Conservation (phyloP, 30 jellyfish, hydroid and myxozoan genomes). For the Aurelia aurita region DNA sequence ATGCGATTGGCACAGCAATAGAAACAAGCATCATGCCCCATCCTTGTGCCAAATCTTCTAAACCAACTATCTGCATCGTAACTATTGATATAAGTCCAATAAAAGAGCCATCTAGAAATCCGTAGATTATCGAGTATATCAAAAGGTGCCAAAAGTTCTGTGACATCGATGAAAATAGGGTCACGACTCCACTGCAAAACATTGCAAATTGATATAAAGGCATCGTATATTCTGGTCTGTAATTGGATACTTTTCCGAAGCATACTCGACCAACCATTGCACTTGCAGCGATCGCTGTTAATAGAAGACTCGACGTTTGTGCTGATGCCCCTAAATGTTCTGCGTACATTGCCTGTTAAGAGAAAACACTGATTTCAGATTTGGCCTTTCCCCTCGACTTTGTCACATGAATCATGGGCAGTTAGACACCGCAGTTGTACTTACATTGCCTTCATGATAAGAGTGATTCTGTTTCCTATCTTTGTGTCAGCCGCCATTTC, state of each 20-base stretch:
- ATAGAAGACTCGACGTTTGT: slow-evolving; percentile 68
- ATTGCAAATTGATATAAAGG: slow-evolving; percentile 79
- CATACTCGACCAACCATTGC: slow-evolving; percentile 81
- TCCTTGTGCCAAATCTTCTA: slow-evolving; percentile 85
- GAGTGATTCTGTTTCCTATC: no score
- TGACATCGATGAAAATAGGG: slow-evolving; percentile 70
- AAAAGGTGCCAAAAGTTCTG: slow-evolving; percentile 79
- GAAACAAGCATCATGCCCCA: slow-evolving; percentile 88
- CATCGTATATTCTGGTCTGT: slow-evolving; percentile 47
- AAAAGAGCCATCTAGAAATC: slow-evolving; percentile 95
- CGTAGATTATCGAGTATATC: slow-evolving; percentile 78
- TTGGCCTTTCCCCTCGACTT: no score
- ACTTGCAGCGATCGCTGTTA: slow-evolving; percentile 77
- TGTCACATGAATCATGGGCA: no score
- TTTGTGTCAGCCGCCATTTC: no score
- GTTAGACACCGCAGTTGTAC: no score
- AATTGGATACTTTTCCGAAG: slow-evolving; percentile 80
- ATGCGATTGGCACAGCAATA: slow-evolving; percentile 88
- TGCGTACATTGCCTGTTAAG: slow-evolving; percentile 80
- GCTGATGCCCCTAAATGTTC: slow-evolving; percentile 73
- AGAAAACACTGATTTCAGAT: no score
- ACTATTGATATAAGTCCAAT: slow-evolving; percentile 89
- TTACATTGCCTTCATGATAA: no score
- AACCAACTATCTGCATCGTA: slow-evolving; percentile 86
- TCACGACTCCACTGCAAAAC: slow-evolving; percentile 81